phyloP scores from a whole-genome alignment of 2,888 invertebrate genomes.

The Drepana falcataria region DNA sequence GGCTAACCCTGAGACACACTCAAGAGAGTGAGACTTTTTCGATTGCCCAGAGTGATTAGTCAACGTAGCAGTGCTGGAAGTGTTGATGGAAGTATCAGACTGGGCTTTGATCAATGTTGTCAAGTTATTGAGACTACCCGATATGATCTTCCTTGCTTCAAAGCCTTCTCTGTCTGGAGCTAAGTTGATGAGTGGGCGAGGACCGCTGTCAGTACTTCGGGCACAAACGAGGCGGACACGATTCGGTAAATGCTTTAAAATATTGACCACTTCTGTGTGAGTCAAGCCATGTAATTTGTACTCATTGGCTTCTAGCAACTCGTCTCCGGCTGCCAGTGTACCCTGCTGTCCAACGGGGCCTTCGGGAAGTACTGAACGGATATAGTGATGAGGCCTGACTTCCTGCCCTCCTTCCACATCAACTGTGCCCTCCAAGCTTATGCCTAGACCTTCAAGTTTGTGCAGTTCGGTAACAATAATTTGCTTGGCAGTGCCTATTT shows the following conservation, averaged over 20 bases:
- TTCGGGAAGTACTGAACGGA: slow-evolving; percentile 95
- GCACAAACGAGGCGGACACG: slow-evolving; percentile 96
- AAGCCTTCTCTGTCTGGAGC: slow-evolving; percentile 89
- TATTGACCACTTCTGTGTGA: slow-evolving; percentile 97
- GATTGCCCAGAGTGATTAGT: slow-evolving; percentile 83
- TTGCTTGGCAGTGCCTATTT: slow-evolving; percentile 90
- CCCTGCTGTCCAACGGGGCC: slow-evolving; percentile 97
- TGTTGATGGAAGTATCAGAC: slow-evolving; percentile 95
- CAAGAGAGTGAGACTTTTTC: slow-evolving; percentile 93
- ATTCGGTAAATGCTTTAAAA: slow-evolving; percentile 94
- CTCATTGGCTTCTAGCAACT: slow-evolving; percentile 97
- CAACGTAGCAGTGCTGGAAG: slow-evolving; percentile 90
- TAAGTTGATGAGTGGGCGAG: slow-evolving; percentile 85
- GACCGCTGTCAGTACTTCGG: slow-evolving; percentile 82
- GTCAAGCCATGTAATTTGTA: slow-evolving; percentile 93
- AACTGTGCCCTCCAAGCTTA: slow-evolving; percentile 98
- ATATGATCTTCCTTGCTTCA: slow-evolving; percentile 88
- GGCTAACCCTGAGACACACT: slow-evolving; percentile 95
- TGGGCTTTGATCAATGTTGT: slow-evolving; percentile 93
- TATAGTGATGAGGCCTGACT: slow-evolving; percentile 98
- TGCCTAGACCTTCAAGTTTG: slow-evolving; percentile 96
- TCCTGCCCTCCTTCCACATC: slow-evolving; percentile 98
- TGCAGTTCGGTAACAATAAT: slow-evolving; percentile 95
- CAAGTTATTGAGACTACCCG: slow-evolving; percentile 91
- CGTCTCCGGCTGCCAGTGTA: slow-evolving; percentile 95